phyloP scores from a whole-genome alignment of 1,140 invertebrate genomes.

The Leptinotarsa texana region DNA sequence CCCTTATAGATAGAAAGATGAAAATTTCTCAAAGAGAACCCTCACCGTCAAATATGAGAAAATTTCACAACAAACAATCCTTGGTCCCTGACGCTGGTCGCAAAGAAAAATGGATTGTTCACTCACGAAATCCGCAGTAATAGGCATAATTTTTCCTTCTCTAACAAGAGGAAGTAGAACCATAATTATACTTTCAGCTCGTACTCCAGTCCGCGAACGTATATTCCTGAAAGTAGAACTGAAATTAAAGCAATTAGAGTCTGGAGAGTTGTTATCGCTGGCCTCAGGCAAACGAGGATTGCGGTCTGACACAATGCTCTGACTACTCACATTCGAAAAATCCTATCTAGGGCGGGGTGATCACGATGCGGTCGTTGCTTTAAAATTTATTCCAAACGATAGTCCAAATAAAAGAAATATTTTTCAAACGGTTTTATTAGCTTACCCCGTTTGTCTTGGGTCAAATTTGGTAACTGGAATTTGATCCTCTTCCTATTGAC shows the following conservation, averaged over 20 bases:
- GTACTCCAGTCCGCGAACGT: not conserved
- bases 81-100: not conserved
- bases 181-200: conserved; percentile 6
- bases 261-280: conserved; percentile 2
- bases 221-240: not conserved
- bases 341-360: not conserved
- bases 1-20: too few species aligned
- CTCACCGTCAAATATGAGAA: too few species aligned
- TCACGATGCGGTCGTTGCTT: not conserved
- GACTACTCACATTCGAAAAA: not conserved
- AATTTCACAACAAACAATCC: too few species aligned
- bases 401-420: too few species aligned
- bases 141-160: not conserved
- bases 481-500: too few species aligned
- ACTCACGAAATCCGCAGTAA: not conserved
- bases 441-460: too few species aligned
- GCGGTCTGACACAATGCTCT: not conserved
- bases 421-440: too few species aligned
- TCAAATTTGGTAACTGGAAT: too few species aligned
- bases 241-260: conserved; percentile 6
- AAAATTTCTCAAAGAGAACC: too few species aligned
- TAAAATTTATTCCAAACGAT: too few species aligned
- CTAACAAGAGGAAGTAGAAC: not conserved
- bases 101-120: not conserved
- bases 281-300: conserved; percentile 7